These are phyloP conservation scores for Rhyzopertha dominica DNA, from an alignment of 1,140 invertebrate species.

Conservation along the genomic window DNA sequence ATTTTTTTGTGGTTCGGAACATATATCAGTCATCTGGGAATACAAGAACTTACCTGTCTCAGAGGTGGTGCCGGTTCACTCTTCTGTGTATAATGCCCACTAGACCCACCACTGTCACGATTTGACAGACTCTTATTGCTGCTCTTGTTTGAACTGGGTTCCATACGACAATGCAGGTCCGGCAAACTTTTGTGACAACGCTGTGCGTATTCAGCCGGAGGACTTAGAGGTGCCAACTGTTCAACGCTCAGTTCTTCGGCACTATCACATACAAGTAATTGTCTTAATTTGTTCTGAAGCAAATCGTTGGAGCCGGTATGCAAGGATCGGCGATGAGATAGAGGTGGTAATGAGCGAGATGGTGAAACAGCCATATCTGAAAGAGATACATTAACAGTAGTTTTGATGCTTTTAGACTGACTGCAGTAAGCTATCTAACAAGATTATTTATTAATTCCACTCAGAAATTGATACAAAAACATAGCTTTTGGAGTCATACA, in stretches of 20 bases:
- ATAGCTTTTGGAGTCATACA: too few relatives aligned
- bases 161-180: constrained; percentile 56
- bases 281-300: constrained; percentile 70
- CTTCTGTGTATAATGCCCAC: constrained; percentile 70
- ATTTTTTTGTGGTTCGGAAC: too few relatives aligned
- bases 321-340: constrained; percentile 45
- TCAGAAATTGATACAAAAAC: too few relatives aligned
- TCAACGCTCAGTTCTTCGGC: constrained; percentile 45
- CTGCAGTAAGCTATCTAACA: too few relatives aligned
- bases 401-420: too few relatives aligned
- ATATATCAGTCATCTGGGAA: too few relatives aligned
- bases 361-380: constrained; percentile 56
- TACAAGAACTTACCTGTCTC: constrained; percentile 36
- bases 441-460: too few relatives aligned
- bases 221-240: constrained; percentile 54
- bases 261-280: constrained; percentile 68
- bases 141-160: constrained; percentile 52
- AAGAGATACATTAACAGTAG: too few relatives aligned
- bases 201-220: constrained; percentile 56
- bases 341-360: constrained; percentile 52
- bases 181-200: constrained; percentile 76
- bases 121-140: constrained; percentile 44
- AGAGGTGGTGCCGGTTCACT: constrained; percentile 60
- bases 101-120: constrained; percentile 69
- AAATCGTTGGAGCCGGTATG: constrained; percentile 57